Base-by-base conservation (phyloP, 2,113 vertebrate species). In the Spea bombifrons region DNA sequence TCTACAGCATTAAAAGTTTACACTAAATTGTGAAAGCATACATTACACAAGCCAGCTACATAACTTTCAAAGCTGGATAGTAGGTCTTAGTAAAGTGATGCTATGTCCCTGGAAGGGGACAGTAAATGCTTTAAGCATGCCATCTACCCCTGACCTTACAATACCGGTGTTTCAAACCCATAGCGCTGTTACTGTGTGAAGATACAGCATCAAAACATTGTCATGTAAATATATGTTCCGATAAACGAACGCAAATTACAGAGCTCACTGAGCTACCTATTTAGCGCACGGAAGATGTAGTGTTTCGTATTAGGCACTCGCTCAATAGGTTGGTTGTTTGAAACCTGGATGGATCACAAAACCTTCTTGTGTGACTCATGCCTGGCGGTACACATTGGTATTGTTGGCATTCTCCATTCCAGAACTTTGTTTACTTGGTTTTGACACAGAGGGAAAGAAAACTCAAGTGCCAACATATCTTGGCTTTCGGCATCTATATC, bases 381-480 rank as follows among this genome's bases (percentile, higher is more conserved):
- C 48, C n/a, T 80, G 78, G 78, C 78, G 74, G 78, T 52, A 57
- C 49, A 67, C 55, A 7, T 67, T 80, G 78, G 78, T 80, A 80
- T 80, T 80, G 78, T 80, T 80, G 78, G 78, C 78, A 80, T 65
- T 69, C 45, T 4, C 63, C 15, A 13, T 52, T 65, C 68, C 48
- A 80, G 78, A 80, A 80, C 78, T 74, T 74, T 80, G 66, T 80
- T 80, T 80, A 74, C 81, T 69, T 49, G 55, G 69, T 63, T 71
- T 16, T 57, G 53, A 17, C 45, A 15, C 71, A 16, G 66, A 15
- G 12, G 4, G 65, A 12, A n/a, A 71, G 52, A 69, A 61, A 66
- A 48, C 52, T 15, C 45, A 66, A 57, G 76, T 72, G 61, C 69
- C 68, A 82, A 78, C 43, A 68, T 3, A 0, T 0, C 1, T 43